Conservation (phyloP, 2,113 vertebrate species). For the Prunella fulvescens region DNA sequence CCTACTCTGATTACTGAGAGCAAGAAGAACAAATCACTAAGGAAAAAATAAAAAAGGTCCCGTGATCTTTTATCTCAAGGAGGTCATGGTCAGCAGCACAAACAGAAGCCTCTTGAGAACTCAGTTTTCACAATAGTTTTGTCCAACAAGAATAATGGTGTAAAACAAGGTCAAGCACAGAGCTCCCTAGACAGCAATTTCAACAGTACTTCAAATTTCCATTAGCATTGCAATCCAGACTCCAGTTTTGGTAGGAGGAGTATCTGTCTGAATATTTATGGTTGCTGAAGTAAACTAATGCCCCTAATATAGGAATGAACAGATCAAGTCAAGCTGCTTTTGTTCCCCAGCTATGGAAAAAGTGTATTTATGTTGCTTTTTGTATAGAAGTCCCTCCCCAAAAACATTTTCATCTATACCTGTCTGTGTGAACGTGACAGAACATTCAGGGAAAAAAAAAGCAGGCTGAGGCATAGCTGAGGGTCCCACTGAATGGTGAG, state of each 20-base stretch:
- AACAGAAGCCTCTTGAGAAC: conserved; percentile 11
- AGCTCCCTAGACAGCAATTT: not conserved
- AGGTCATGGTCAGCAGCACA: not conserved
- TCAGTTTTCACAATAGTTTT: not conserved
- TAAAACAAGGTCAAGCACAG: conserved; percentile 5
- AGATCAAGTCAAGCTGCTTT: not conserved
- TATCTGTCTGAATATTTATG: not conserved
- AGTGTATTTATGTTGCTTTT: not conserved
- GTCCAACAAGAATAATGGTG: not conserved
- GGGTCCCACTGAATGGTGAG: not conserved
- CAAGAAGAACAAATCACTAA: not conserved
- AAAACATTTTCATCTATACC: not conserved
- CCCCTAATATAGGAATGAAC: not conserved
- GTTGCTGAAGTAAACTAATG: not conserved
- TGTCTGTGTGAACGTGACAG: not conserved
- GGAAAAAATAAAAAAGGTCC: not conserved
- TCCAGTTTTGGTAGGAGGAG: not conserved
- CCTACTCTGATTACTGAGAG: not conserved
- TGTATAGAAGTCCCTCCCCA: not conserved
- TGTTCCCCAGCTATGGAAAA: not conserved
- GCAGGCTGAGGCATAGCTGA: not conserved
- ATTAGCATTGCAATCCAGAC: not conserved
- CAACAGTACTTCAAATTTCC: not conserved
- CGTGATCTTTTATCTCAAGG: not conserved
- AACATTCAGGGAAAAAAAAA: not conserved